A percentile compares a stretch with the other conserved stretches of the same genome.
phyloP scores from a whole-genome alignment of 2,888 invertebrate genomes.

The Carcina quercana region DNA sequence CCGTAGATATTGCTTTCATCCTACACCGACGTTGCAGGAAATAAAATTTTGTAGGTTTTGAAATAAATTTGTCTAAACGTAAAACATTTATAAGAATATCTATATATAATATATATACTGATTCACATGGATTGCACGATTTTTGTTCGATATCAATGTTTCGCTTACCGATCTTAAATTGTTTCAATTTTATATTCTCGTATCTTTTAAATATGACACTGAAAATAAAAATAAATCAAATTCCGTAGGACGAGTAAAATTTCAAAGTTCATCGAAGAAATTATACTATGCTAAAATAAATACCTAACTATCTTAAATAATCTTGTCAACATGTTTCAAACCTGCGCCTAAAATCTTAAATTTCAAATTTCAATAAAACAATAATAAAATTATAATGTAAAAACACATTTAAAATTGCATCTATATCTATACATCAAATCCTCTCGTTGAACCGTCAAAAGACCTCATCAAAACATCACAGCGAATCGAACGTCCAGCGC shows the following conservation, averaged over 20 bases:
- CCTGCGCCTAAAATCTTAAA: conserved; percentile 68
- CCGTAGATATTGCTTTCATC: conserved; percentile 61
- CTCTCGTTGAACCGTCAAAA: conserved; percentile 63
- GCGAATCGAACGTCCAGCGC: conserved; percentile 49
- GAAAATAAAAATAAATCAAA: conserved; percentile 46
- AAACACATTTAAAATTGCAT: conserved; percentile 73
- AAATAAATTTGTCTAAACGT: too few relatives aligned
- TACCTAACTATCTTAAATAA: conserved; percentile 75
- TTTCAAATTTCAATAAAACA: conserved; percentile 66
- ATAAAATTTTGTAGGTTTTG: conserved; percentile 23
- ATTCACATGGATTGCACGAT: conserved; percentile 50
- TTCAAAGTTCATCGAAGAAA: conserved; percentile 48
- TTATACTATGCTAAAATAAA: conserved; percentile 72
- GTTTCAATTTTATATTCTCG: conserved; percentile 33
- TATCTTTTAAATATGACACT: conserved; percentile 56
- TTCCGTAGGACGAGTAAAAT: conserved; percentile 45
- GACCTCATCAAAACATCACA: conserved; percentile 71
- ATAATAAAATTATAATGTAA: conserved; percentile 75
- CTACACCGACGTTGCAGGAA: conserved; percentile 34
- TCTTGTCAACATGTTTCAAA: conserved; percentile 69
- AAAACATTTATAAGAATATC: conserved; percentile 11
- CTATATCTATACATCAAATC: conserved; percentile 72
- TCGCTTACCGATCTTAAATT: conserved; percentile 29
- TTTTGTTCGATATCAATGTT: conserved; percentile 34
- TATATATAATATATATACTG: conserved; percentile 37